These are phyloP conservation scores for Drosophila birchii DNA, from an alignment of 2,888 invertebrate genomes.

Conservation along the genomic window DNA sequence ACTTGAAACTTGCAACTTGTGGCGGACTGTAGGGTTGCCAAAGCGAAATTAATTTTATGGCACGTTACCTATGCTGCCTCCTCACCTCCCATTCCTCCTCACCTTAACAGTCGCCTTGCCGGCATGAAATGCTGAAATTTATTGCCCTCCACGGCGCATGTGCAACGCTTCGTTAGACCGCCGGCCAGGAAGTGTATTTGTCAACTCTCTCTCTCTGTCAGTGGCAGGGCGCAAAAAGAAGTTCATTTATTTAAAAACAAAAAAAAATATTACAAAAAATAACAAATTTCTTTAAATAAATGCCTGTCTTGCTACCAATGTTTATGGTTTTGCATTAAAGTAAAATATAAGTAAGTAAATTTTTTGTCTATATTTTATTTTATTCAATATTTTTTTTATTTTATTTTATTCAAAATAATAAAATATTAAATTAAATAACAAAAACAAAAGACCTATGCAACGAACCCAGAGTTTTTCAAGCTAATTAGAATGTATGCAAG, in stretches of 20 bases:
- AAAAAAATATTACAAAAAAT: background rate
- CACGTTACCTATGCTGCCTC: conserved; percentile 49
- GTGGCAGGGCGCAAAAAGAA: background rate
- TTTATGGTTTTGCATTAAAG: background rate
- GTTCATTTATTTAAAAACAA: background rate
- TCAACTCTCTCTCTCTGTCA: conserved; percentile 52
- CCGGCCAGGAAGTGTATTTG: conserved; percentile 59
- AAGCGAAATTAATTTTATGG: conserved; percentile 67
- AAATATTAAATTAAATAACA: too few relatives aligned
- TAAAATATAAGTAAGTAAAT: too few relatives aligned
- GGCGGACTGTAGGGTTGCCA: conserved; percentile 57
- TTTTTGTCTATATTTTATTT: too few relatives aligned
- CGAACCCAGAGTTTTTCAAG: too few relatives aligned
- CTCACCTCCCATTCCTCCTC: background rate
- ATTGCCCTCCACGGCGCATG: conserved; percentile 51
- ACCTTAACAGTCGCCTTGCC: background rate
- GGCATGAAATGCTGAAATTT: conserved; percentile 56
- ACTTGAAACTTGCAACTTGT: conserved; percentile 17
- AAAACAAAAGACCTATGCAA: too few relatives aligned
- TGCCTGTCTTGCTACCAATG: background rate
- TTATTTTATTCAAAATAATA: too few relatives aligned
- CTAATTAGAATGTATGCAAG: conserved; percentile 72
- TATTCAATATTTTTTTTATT: too few relatives aligned
- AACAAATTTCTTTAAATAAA: background rate
- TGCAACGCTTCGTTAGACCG: conserved; percentile 56